phyloP scores from a whole-genome alignment of 2,888 invertebrate species.

The Cabera pusaria region DNA sequence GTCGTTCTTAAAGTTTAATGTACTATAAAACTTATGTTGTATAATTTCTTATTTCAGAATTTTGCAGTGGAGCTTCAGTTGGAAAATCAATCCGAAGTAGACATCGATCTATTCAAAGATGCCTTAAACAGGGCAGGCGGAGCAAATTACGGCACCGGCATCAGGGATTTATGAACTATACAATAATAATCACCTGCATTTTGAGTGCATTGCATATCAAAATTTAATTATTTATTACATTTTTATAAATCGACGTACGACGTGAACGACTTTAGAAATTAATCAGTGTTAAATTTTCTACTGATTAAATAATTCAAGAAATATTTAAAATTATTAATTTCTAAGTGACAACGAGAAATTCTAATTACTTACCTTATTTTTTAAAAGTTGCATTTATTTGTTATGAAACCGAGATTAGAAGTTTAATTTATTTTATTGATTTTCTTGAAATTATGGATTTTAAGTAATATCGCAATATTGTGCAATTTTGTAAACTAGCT shows the following conservation, averaged over 20 bases:
- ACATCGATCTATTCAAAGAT: conserved; percentile 87
- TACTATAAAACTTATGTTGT: no score
- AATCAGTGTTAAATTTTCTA: conserved; percentile 1
- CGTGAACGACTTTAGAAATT: conserved; percentile 12
- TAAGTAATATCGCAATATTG: conserved; percentile 38
- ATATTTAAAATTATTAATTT: no score
- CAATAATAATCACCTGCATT: conserved; percentile 40
- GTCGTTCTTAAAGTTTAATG: no score
- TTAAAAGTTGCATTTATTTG: conserved; percentile 34
- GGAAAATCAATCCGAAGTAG: conserved; percentile 87
- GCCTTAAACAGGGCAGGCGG: conserved; percentile 89
- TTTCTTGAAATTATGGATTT: conserved; percentile 37
- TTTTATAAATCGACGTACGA: conserved; percentile 15
- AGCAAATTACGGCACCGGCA: conserved; percentile 91
- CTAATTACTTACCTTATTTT: no score
- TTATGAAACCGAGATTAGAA: conserved; percentile 39
- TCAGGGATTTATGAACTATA: conserved; percentile 84
- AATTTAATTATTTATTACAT: conserved; percentile 19
- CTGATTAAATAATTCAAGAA: conserved; percentile 2
- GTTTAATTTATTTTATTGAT: conserved; percentile 45
- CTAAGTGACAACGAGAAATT: no score
- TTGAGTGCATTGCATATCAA: conserved; percentile 36
- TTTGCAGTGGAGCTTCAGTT: conserved; percentile 90
- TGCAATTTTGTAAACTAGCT: conserved; percentile 52
- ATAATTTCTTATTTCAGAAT: conserved; percentile 82